phyloP scores from a whole-genome alignment of 2,888 invertebrate species.

The Magallana nippona region DNA sequence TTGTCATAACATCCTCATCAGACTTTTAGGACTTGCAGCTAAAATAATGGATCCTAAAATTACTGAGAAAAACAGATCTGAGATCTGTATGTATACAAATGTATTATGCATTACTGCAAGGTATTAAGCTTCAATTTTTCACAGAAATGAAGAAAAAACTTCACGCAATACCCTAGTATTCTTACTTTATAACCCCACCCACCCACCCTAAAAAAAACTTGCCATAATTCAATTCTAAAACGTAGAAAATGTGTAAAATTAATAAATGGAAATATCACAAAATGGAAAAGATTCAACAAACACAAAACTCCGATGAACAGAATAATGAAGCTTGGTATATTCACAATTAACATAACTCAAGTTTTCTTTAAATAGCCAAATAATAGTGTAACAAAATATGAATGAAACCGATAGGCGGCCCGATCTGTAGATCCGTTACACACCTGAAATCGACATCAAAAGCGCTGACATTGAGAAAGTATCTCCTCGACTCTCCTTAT shows the following conservation, averaged over 20 bases:
- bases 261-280: no score
- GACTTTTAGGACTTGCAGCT: neutral
- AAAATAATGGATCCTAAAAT: neutral
- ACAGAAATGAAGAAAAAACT: no score
- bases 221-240: no score
- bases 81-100: no score
- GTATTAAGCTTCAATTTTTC: no score
- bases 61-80: neutral
- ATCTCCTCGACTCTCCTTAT: constrained; percentile 8
- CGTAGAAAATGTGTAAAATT: no score
- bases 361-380: constrained; percentile 1
- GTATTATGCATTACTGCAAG: no score
- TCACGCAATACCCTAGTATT: no score
- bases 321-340: neutral
- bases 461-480: constrained; percentile 30
- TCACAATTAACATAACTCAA: neutral
- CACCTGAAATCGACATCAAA: constrained; percentile 33
- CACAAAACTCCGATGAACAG: neutral
- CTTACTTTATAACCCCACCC: no score
- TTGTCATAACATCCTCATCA: constrained; percentile 1
- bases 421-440: constrained; percentile 26
- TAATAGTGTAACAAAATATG: constrained; percentile 24
- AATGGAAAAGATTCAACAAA: neutral
- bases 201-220: no score
- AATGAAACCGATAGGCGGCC: constrained; percentile 1